These are phyloP conservation scores for Gymnocypris eckloni DNA, from an alignment of 2,797 vertebrate genomes.

Conservation along the genomic window DNA sequence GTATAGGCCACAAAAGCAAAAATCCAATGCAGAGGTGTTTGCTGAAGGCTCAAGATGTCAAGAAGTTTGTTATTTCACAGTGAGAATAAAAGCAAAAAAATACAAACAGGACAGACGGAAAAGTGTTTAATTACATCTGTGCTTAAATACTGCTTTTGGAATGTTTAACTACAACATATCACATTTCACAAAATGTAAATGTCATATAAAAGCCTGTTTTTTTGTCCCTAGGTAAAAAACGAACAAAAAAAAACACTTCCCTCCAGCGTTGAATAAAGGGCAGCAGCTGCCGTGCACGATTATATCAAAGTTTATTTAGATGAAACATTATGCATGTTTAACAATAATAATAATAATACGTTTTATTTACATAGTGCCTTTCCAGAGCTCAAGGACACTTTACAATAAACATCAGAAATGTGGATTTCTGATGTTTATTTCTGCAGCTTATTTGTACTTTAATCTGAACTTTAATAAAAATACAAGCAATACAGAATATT, in stretches of 20 bases:
- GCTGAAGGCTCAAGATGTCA: background rate
- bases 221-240: background rate
- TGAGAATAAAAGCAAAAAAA: background rate
- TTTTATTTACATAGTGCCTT: too few species aligned
- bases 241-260: background rate
- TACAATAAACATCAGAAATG: too few species aligned
- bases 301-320: background rate
- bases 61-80: background rate
- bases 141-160: background rate
- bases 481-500: slow-evolving; percentile 64
- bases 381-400: too few species aligned
- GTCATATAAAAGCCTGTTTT: background rate
- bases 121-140: background rate
- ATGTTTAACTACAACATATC: background rate
- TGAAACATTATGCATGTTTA: background rate
- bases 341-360: too few species aligned
- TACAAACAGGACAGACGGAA: background rate
- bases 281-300: background rate
- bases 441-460: background rate
- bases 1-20: slow-evolving; percentile 24
- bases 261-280: background rate
- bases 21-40: slow-evolving; percentile 18
- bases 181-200: background rate
- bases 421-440: too few species aligned
- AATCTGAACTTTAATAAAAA: slow-evolving; percentile 60